Base-by-base conservation (phyloP, 2,113 vertebrate species). In the Emberiza fucata region DNA sequence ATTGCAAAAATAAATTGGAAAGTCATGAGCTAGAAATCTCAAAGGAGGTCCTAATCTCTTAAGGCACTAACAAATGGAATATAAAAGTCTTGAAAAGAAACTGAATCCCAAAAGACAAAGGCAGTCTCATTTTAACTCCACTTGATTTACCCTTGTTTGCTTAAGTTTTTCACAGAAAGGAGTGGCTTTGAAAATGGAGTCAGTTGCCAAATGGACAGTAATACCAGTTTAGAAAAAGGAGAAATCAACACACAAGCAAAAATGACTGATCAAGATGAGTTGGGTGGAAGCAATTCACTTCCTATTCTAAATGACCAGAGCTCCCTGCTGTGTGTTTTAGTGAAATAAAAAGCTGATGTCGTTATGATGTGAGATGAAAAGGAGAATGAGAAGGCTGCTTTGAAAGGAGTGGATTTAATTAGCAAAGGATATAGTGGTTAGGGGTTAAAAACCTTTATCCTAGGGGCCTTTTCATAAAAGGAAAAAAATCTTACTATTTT, bases 1-100 rank as follows among this genome's bases (percentile, higher is more conserved):
- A 94, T 27, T 95, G 79, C 71, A 93, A 92, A 94, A 92, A 86
- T 69, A 73, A 87, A n/a, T 68, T 91, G 70, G 94, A 86, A 94
- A 88, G 45, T 25, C 28, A 5, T 37, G 60, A 53, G 39, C 61
- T 81, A 83, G 86, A 94, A 95, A 83, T 97, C 94, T 87, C 57
- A 71, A 29, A 93, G 53, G 48, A 72, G 42, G 39, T 85, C 87
- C 73, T 83, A 35, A 59, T 59, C n/a, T 37, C 23, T 59, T 59
- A 51, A 93, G 87, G 66, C 92, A 33, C 39, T 63, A 81, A 84
- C 12, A 86, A 95, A 83, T n/a, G 15, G 51, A 71, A 81, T 76
- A 79, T 69, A 93, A 53, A 65, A 92, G 47, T 22, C 78, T 22
- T 70, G 76, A 57, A 81, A 85, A 91, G 78, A 86, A 94, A 50